A percentile compares a stretch with the other conserved stretches of the same genome.
Conservation (phyloP, 1,140 invertebrate species). For the Phymastichus coffea region DNA sequence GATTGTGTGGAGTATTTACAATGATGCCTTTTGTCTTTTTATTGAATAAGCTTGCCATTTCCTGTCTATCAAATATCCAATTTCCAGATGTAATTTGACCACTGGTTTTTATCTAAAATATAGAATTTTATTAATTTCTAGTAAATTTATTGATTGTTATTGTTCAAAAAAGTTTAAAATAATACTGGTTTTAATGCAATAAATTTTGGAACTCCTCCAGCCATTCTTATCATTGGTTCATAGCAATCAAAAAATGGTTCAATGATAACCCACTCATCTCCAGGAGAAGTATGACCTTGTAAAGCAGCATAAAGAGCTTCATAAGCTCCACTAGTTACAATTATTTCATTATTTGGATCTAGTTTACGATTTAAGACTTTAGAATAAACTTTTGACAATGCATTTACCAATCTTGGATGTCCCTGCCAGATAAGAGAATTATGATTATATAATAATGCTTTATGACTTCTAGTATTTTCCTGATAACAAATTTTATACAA, state of each 20-base stretch:
- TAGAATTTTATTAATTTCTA: not conserved
- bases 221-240: conserved; percentile 87
- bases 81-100: conserved; percentile 70
- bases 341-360: conserved; percentile 79
- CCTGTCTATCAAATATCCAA: conserved; percentile 84
- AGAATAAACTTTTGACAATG: conserved; percentile 82
- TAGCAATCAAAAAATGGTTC: conserved; percentile 99
- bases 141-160: not conserved
- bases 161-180: conserved; percentile 4
- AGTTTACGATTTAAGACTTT: conserved; percentile 73
- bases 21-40: conserved; percentile 93
- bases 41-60: conserved; percentile 83
- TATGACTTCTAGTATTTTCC: not conserved
- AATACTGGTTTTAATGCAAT: conserved; percentile 83
- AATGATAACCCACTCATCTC: conserved; percentile 94
- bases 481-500: not conserved
- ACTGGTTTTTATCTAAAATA: conserved; percentile 49
- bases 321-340: conserved; percentile 91
- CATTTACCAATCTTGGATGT: conserved; percentile 85
- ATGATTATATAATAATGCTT: conserved; percentile 10
- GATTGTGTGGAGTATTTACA: conserved; percentile 96
- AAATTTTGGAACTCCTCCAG: conserved; percentile 84
- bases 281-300: conserved; percentile 79
- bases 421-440: conserved; percentile 67
- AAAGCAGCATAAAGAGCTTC: conserved; percentile 86